These are phyloP conservation scores for Bucorvus abyssinicus DNA, from an alignment of 2,797 vertebrate genomes.

Conservation along the genomic window DNA sequence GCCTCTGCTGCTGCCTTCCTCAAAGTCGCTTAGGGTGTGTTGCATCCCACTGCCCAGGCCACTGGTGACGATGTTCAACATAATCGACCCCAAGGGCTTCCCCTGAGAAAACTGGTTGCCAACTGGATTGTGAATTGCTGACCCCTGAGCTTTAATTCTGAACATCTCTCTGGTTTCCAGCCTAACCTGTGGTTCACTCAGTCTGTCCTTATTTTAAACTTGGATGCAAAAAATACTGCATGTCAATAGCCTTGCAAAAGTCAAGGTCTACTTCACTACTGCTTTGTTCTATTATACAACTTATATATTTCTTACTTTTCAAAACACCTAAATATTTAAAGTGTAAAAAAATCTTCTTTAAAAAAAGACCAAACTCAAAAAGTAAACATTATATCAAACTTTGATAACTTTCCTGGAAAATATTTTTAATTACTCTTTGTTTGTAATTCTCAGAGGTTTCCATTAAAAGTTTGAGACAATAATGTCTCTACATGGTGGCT, in stretches of 20 bases:
- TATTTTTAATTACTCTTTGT: background rate
- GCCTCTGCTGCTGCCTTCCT: accelerated
- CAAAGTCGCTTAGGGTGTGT: background rate
- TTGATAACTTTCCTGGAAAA: background rate
- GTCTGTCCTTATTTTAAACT: background rate
- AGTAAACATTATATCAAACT: background rate
- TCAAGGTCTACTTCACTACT: background rate
- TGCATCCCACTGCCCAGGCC: too few relatives aligned
- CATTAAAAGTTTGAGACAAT: background rate
- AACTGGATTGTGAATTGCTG: background rate
- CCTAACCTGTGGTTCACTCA: background rate
- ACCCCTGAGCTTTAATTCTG: background rate
- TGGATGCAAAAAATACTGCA: background rate
- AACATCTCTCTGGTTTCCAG: background rate
- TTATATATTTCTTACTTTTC: background rate
- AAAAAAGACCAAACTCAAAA: background rate
- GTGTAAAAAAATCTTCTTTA: accelerated
- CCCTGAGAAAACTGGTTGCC: background rate
- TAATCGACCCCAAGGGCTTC: accelerated
- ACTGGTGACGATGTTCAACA: background rate
- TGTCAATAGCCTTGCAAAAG: background rate
- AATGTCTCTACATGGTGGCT: background rate
- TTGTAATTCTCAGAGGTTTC: background rate
- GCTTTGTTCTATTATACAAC: background rate
- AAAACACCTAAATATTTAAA: background rate